A percentile compares a stretch with the other conserved stretches of the same genome.
Conservation (phyloP, 2,113 vertebrate genomes). For the Cyphomyrus discorhynchus region DNA sequence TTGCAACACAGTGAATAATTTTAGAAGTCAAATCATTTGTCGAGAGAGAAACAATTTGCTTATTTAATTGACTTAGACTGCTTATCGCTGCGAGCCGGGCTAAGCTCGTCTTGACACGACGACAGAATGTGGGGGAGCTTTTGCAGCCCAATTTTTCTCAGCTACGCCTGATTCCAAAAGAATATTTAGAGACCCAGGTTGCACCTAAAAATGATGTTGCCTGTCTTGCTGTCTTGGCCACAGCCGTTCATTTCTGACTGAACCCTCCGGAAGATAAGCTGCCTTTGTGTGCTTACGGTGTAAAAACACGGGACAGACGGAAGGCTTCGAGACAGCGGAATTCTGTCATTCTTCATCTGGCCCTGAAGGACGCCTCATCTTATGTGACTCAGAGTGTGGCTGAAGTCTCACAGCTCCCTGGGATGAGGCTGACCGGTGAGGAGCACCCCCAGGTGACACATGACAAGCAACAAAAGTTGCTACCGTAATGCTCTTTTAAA, state of each 20-base stretch:
- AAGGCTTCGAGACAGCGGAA: neutral
- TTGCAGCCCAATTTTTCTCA: neutral
- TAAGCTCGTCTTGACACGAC: neutral
- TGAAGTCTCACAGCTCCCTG: neutral
- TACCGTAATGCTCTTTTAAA: neutral
- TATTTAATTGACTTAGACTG: neutral
- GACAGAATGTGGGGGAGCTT: neutral
- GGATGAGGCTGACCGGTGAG: neutral
- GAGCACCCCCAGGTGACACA: neutral
- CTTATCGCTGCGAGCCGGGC: neutral
- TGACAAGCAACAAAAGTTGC: neutral
- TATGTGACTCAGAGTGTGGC: neutral
- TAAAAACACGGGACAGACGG: neutral
- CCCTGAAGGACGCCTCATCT: neutral
- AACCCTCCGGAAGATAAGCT: neutral
- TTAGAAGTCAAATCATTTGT: neutral
- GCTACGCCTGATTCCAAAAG: neutral
- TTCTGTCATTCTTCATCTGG: neutral
- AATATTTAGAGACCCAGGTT: neutral
- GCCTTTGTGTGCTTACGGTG: neutral
- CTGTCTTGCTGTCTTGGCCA: neutral
- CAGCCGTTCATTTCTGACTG: neutral
- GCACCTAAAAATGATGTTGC: neutral
- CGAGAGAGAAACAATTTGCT: neutral
- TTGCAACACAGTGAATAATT: neutral